These are phyloP conservation scores for Drosophila demipolita DNA, from an alignment of 2,888 invertebrate genomes.

Conservation along the genomic window DNA sequence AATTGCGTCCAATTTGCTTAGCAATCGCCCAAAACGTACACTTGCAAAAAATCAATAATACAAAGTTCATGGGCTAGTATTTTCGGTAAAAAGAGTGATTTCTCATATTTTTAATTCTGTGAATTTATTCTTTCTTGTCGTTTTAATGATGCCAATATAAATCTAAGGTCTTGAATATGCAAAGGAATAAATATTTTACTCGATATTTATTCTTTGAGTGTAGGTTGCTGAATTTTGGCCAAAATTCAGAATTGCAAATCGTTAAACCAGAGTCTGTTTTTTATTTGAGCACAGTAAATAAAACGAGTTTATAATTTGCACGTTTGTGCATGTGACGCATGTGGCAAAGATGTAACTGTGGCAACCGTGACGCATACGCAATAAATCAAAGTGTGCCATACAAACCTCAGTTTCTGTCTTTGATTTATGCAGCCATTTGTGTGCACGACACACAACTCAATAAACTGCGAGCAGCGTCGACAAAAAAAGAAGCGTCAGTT, in stretches of 20 bases:
- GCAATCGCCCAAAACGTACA: background rate
- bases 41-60: background rate
- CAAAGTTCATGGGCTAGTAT: background rate
- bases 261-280: slow-evolving; percentile 8
- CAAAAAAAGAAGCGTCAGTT: slow-evolving; percentile 35
- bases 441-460: slow-evolving; percentile 56
- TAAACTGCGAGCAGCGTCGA: slow-evolving; percentile 40
- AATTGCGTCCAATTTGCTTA: slow-evolving; percentile 16
- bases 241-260: background rate
- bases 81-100: background rate
- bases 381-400: slow-evolving; percentile 50
- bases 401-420: slow-evolving; percentile 56
- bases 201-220: background rate
- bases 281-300: slow-evolving; percentile 24
- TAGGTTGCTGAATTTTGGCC: background rate
- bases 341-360: slow-evolving; percentile 18
- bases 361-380: slow-evolving; percentile 41
- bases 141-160: background rate
- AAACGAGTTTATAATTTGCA: slow-evolving; percentile 28
- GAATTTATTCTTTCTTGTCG: background rate
- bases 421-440: slow-evolving; percentile 66
- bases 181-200: background rate
- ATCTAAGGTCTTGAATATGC: background rate
- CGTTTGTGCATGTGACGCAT: background rate
- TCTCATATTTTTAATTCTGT: background rate